Base-by-base conservation (phyloP, 2,797 vertebrate species). In the Fundulus diaphanus region DNA sequence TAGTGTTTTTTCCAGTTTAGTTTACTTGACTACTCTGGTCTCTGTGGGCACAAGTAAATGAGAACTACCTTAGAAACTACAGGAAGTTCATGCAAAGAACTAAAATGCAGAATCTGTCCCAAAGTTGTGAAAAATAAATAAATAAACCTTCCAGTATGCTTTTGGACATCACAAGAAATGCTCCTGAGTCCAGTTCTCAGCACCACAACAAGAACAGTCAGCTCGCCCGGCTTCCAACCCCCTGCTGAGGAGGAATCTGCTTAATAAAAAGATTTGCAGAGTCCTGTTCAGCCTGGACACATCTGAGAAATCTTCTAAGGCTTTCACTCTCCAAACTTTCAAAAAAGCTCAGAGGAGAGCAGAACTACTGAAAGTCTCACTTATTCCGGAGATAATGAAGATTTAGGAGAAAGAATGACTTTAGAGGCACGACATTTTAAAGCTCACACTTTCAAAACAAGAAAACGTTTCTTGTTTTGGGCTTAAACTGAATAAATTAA, bases 211-310 rank as follows among this genome's bases (percentile, higher is more conserved):
- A 78, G 74, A 82, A 76, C 74, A 86, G 76, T 15, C 66, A 1
- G 72, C 76, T 91, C 89, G 87, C 91, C 87, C 49, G 68, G 51
- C 6, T 46, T 79, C 73, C 79, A 87, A 78, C 88, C 90, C 33
- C 88, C 85, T 67, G 87, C 72, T 77, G 88, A 52, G 87, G 79
- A 84, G 84, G 72, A 92, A 91, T 91, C 91, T 74, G 74, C 78
- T 88, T 78, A 44, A 66, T 27, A 70, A 73, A 82, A 74, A 84
- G 81, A 84, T 82, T 81, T 81, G 20, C 63, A 51, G 69, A 80
- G 73, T 66, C 63, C n/a, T 27, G 63, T 70, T 69, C 77, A 81
- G 78, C 75, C 72, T 51, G 67, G 70, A 51, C 73, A 87, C 56
- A 61, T 77, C 85, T 66, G 63, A 7, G 42, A 82, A 61, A 76